Percentiles rank a stretch among this genome's conserved stretches.
Conservation (phyloP, 2,113 vertebrate species). For the Theropithecus gelada region DNA sequence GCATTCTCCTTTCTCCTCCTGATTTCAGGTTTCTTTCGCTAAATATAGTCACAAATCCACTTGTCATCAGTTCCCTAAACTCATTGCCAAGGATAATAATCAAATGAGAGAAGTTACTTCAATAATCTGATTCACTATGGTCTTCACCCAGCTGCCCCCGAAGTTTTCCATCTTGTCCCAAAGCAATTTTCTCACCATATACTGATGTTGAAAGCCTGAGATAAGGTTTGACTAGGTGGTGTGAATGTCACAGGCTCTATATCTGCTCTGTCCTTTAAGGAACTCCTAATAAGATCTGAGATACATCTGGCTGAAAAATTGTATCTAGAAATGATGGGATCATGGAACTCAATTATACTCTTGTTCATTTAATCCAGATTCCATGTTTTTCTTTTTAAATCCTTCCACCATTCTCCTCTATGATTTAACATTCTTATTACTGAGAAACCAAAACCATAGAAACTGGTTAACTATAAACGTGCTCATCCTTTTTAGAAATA, state of each 20-base stretch:
- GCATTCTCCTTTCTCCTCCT: no score
- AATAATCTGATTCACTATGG: not conserved
- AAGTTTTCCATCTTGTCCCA: not conserved
- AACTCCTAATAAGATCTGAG: not conserved
- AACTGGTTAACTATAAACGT: slow-evolving; percentile 57
- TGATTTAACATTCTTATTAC: slow-evolving; percentile 73
- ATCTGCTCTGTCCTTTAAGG: slow-evolving; percentile 31
- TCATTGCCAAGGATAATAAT: slow-evolving; percentile 14
- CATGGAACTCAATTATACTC: not conserved
- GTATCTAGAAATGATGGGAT: slow-evolving; percentile 3
- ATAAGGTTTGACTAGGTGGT: not conserved
- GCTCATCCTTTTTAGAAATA: not conserved
- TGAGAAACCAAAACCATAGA: slow-evolving; percentile 68
- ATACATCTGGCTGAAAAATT: slow-evolving; percentile 52
- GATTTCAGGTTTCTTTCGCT: not conserved
- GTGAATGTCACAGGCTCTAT: not conserved
- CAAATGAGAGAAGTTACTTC: slow-evolving; percentile 4
- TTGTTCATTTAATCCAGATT: slow-evolving; percentile 49
- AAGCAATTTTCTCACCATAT: not conserved
- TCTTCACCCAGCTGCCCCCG: not conserved
- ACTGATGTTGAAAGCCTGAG: not conserved
- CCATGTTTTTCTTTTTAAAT: slow-evolving; percentile 43
- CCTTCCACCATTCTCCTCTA: slow-evolving; percentile 20
- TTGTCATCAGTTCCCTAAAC: not conserved
- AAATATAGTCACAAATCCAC: slow-evolving; percentile 13